Evolutionary conservation across 2,797 vertebrate species (phyloP).

Genomic region (Jordanella pulchra): DNA sequence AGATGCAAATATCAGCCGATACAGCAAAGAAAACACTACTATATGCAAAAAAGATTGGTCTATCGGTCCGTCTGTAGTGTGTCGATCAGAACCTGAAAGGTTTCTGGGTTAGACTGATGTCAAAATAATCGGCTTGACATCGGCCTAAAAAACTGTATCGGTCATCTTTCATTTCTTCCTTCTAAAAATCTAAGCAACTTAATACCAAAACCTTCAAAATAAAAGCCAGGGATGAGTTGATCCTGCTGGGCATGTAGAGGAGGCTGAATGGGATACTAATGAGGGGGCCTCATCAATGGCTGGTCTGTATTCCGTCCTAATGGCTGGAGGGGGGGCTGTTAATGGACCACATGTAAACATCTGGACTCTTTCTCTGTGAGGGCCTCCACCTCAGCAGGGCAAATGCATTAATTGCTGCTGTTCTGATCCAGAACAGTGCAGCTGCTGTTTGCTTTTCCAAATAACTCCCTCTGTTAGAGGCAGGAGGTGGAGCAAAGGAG

Average conservation of each 20-base stretch:
- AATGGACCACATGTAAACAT: conserved; percentile 66
- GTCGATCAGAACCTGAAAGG: too few species aligned
- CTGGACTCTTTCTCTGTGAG: conserved; percentile 39
- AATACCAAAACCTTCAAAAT: too few species aligned
- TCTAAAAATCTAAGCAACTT: too few species aligned
- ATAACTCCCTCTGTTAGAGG: conserved; percentile 39
- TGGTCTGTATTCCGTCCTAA: conserved; percentile 68
- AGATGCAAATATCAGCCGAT: too few species aligned
- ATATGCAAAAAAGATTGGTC: too few species aligned
- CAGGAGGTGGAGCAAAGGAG: conserved; percentile 35
- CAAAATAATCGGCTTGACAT: too few species aligned
- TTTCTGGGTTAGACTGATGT: too few species aligned
- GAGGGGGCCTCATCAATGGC: conserved; percentile 73
- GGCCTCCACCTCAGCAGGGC: conserved; percentile 31
- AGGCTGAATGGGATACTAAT: conserved; percentile 74
- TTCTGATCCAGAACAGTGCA: background rate
- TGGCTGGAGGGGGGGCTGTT: conserved; percentile 48
- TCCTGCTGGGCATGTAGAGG: conserved; percentile 61
- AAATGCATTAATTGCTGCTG: conserved; percentile 14
- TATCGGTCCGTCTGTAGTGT: too few species aligned
- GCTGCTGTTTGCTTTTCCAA: conserved; percentile 22
- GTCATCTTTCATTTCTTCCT: too few species aligned
- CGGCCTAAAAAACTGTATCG: too few species aligned
- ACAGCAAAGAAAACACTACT: too few species aligned
- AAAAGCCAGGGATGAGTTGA: too few species aligned